Conservation (phyloP, 2,888 invertebrate genomes). For the Sepiola atlantica region DNA sequence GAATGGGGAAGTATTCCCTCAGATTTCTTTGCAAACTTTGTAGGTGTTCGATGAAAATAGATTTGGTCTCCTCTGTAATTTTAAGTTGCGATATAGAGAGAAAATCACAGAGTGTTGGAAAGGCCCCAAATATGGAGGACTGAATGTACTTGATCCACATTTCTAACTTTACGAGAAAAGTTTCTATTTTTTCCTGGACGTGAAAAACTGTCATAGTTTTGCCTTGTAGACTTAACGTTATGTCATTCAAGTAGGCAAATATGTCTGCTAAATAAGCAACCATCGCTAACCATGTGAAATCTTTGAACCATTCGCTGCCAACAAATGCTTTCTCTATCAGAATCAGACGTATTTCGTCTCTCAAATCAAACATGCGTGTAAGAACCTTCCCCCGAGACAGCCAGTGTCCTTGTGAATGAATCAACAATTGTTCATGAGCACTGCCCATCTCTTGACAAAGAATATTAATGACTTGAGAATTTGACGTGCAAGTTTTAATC, state of each 20-base stretch:
- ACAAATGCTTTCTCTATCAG: background rate
- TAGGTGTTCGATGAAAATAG: background rate
- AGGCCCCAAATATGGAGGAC: background rate
- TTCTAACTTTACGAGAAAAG: background rate
- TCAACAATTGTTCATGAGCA: background rate
- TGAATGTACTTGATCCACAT: background rate
- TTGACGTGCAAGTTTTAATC: background rate
- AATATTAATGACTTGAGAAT: background rate
- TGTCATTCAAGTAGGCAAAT: slow-evolving; percentile 14
- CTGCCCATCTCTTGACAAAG: slow-evolving; percentile 34
- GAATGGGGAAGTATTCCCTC: background rate
- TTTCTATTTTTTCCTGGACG: slow-evolving; percentile 12
- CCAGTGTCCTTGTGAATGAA: background rate
- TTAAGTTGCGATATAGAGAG: background rate
- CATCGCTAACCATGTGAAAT: background rate
- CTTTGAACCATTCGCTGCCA: background rate
- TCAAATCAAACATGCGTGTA: background rate
- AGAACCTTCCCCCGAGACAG: slow-evolving; percentile 2
- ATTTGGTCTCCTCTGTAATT: background rate
- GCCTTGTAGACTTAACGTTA: background rate
- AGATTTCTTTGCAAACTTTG: background rate
- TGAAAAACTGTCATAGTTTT: background rate
- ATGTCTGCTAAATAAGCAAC: background rate
- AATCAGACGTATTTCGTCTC: background rate
- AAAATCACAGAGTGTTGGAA: background rate